A percentile compares a stretch with the other conserved stretches of the same genome.
These are phyloP conservation scores for Tyrannus savana DNA, from an alignment of 2,113 vertebrate genomes.

Conservation along the genomic window DNA sequence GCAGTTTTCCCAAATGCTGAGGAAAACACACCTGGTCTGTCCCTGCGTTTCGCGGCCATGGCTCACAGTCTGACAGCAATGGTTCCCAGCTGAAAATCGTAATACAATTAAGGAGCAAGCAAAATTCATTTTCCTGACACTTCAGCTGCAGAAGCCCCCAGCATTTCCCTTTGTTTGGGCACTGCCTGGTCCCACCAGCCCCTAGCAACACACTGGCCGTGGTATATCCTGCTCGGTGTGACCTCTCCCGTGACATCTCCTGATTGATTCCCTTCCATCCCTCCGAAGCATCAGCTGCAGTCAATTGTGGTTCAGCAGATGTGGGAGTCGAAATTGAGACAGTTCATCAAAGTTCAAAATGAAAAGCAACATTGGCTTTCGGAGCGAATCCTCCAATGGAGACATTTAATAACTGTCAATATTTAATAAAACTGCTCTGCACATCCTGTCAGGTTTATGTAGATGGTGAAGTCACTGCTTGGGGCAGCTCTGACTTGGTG, in stretches of 20 bases:
- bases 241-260: slow-evolving; percentile 68
- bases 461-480: background rate
- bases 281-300: slow-evolving; percentile 8
- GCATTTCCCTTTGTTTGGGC: slow-evolving; percentile 39
- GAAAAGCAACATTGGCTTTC: slow-evolving; percentile 70
- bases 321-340: slow-evolving; percentile 43
- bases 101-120: slow-evolving; percentile 13
- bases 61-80: background rate
- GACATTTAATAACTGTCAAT: slow-evolving; percentile 67
- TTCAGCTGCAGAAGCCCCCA: background rate
- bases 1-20: background rate
- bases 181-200: background rate
- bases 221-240: slow-evolving; percentile 37
- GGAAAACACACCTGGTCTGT: background rate
- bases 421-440: slow-evolving; percentile 64
- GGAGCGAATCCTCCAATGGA: slow-evolving; percentile 34
- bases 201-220: background rate
- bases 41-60: rapidly evolving
- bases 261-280: slow-evolving; percentile 67
- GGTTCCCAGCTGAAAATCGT: background rate
- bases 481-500: background rate
- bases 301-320: slow-evolving; percentile 5
- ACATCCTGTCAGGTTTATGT: background rate
- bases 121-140: slow-evolving; percentile 38
- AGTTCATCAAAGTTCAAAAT: slow-evolving; percentile 71